phyloP scores from a whole-genome alignment of 2,797 vertebrate species.

The Channallabes apus region DNA sequence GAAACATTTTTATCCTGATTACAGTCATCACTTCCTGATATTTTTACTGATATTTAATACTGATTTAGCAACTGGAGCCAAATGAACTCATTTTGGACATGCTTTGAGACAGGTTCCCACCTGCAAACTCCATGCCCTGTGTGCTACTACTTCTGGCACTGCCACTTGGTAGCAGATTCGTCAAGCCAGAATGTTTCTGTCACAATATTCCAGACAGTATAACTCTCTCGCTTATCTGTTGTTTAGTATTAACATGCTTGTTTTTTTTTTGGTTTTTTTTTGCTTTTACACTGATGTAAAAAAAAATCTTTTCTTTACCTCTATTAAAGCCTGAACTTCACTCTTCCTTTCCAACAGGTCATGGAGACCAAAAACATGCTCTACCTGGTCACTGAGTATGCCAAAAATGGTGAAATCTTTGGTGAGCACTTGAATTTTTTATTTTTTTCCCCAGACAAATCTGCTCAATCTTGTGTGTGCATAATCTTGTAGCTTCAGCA shows the following conservation, averaged over 20 bases:
- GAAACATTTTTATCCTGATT: background rate
- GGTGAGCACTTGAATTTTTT: conserved; percentile 34
- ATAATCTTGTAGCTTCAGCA: background rate
- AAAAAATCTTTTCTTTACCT: background rate
- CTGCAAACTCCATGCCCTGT: background rate
- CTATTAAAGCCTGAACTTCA: background rate
- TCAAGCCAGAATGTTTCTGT: background rate
- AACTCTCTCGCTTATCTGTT: background rate
- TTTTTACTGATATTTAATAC: too few relatives aligned
- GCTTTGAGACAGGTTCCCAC: background rate
- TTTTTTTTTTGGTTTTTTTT: background rate
- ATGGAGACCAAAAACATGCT: conserved; percentile 87
- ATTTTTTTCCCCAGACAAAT: background rate
- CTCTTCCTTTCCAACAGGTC: conserved; percentile 23
- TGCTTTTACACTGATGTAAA: background rate
- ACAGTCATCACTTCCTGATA: background rate
- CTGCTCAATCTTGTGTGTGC: background rate
- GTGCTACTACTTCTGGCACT: background rate
- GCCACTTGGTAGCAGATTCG: background rate
- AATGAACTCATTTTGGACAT: too few relatives aligned
- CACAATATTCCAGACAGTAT: background rate
- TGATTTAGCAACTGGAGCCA: too few relatives aligned
- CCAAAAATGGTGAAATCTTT: conserved; percentile 53
- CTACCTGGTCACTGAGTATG: conserved; percentile 77
- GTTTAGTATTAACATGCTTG: background rate